These are phyloP conservation scores for Xyrauchen texanus DNA, from an alignment of 2,113 vertebrate species.

Conservation along the genomic window DNA sequence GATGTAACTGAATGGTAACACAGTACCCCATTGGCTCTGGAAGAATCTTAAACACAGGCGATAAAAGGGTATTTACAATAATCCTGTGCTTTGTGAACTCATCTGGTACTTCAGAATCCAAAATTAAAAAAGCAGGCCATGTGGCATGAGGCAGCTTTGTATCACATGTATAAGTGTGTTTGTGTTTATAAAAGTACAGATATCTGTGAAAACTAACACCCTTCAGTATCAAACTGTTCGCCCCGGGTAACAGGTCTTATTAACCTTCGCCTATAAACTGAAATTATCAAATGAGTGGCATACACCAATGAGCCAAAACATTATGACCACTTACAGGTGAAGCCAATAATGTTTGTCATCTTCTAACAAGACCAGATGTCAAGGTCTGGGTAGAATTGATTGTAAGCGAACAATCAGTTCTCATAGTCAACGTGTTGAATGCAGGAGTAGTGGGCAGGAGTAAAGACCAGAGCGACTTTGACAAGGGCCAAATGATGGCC, in stretches of 20 bases:
- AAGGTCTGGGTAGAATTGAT: too few relatives aligned
- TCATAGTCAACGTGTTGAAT: too few relatives aligned
- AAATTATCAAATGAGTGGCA: slow-evolving; percentile 21
- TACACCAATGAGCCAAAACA: too few relatives aligned
- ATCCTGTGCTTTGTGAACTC: slow-evolving; percentile 26
- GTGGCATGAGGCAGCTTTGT: slow-evolving; percentile 4
- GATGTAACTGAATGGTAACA: slow-evolving; percentile 6
- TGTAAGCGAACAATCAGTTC: too few relatives aligned
- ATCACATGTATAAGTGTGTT: slow-evolving; percentile 12
- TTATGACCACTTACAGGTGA: too few relatives aligned
- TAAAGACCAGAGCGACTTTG: too few relatives aligned
- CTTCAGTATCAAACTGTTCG: slow-evolving; percentile 18
- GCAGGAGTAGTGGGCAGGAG: too few relatives aligned
- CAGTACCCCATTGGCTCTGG: neutral
- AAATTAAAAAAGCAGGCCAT: slow-evolving; percentile 30
- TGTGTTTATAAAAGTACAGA: slow-evolving; percentile 19
- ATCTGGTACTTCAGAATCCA: slow-evolving; percentile 22
- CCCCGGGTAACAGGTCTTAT: slow-evolving; percentile 29
- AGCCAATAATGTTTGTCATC: too few relatives aligned
- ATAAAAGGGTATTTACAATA: slow-evolving; percentile 30
- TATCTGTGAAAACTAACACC: slow-evolving; percentile 23
- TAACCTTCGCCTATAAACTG: slow-evolving; percentile 32
- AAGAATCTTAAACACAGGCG: slow-evolving; percentile 26
- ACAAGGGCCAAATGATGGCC: too few relatives aligned
- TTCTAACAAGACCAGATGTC: too few relatives aligned